These are phyloP conservation scores for Micronycteris hirsuta DNA, from an alignment of 2,113 vertebrate species.

Conservation along the genomic window DNA sequence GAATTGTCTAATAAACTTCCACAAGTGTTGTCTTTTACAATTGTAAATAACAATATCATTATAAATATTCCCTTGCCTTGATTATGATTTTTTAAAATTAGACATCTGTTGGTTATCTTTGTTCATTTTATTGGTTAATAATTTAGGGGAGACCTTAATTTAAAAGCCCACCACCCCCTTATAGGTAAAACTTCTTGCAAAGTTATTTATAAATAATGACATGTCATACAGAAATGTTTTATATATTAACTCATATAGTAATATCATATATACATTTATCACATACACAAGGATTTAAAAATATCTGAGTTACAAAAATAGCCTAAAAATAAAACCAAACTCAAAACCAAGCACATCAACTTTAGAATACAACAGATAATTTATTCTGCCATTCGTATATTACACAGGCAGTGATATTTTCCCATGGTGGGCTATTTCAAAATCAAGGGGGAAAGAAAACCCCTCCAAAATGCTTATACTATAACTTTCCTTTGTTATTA, in stretches of 20 bases:
- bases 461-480: background rate
- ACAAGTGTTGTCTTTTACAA: background rate
- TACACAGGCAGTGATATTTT: background rate
- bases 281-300: constrained; percentile 35
- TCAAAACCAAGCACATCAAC: background rate
- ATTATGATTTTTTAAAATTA: background rate
- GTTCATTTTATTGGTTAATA: background rate
- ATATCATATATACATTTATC: background rate
- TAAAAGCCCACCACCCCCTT: background rate
- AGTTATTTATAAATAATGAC: background rate
- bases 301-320: constrained; percentile 19
- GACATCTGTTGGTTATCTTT: background rate
- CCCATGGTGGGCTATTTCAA: constrained; percentile 22
- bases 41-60: background rate
- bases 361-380: background rate
- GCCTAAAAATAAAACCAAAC: background rate
- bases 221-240: background rate
- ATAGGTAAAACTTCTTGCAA: background rate
- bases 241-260: background rate
- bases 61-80: background rate
- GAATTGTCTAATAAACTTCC: background rate
- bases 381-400: background rate
- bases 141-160: background rate
- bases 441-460: background rate
- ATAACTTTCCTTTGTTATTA: background rate